Base-by-base conservation (phyloP, 2,113 vertebrate genomes). In the Hymenochirus boettgeri region DNA sequence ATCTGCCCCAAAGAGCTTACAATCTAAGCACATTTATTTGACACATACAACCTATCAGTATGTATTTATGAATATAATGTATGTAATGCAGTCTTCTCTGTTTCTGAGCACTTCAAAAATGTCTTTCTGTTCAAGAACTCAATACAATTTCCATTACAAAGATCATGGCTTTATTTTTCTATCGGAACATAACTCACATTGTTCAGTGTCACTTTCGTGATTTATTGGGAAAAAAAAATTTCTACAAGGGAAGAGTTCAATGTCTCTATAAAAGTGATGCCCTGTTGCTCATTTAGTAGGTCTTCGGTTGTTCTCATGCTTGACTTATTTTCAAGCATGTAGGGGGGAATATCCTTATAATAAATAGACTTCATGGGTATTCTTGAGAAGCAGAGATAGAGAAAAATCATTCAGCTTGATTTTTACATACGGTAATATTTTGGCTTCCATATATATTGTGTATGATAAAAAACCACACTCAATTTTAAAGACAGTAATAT, bases 361-460 rank as follows among this genome's bases (percentile, higher is more conserved):
- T n/a, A 51, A 53, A 67, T 52, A 52, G 19, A 33, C 45, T 52
- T 19, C 31, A 42, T 42, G 31, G 45, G 47, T 23, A 45, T 11
- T 42, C 15, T 25, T 22, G 24, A 59, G 24, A 60, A 24, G 17
- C 23, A 21, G 13, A 37, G 24, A 59, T 26, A 52, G 29, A 57
- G 55, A 66, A 48, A 45, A 53, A 60, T 57, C 29, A 60, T 45
- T 13, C 25, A n/a, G 13, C 35, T n/a, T 52, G 19, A 52, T 13
- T 60, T 59, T 53, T 69, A 69, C 57, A 69, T 69, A 10, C 29
- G 5, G 29, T 10, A 52, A 69, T 53, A 53, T 60, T 69, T 18
- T 45, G n/a, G 18, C 33, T 60, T 15, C 12, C 31, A 27, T 60
- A 45, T 60, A 69, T 31, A 53, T 29, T 60, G 53, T 29, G 15